Evolutionary conservation across 2,113 vertebrate species (phyloP).

Genomic region (Clarias macrocephalus): DNA sequence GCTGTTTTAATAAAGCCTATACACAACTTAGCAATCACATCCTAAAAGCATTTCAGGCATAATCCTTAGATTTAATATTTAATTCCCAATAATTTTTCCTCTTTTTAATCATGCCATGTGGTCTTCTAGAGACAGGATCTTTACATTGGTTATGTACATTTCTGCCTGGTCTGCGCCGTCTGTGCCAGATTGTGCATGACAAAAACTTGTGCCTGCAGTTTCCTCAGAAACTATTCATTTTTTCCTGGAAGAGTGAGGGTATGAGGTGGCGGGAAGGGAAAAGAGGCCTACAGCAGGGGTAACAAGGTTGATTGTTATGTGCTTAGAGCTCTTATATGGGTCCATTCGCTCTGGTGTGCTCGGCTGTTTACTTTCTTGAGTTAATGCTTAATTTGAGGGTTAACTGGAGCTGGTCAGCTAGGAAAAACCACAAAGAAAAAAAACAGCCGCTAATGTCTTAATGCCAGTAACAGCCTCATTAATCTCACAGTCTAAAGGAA

Average conservation of each 20-base stretch:
- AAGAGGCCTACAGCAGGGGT: constrained; percentile 42
- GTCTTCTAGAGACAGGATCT: background rate
- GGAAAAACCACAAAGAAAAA: constrained; percentile 31
- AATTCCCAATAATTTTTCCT: background rate
- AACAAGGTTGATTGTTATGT: constrained; percentile 61
- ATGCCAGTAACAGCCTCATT: constrained; percentile 7
- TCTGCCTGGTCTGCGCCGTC: background rate
- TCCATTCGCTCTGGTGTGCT: constrained; percentile 49
- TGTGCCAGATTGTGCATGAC: constrained; percentile 7
- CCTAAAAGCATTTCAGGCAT: background rate
- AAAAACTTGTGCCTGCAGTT: constrained; percentile 6
- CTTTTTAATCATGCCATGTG: background rate
- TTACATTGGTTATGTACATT: background rate
- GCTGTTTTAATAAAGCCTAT: background rate
- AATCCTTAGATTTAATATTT: background rate
- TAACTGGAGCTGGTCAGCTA: constrained; percentile 48
- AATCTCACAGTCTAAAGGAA: constrained; percentile 3
- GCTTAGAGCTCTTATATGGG: constrained; percentile 30
- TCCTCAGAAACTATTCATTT: constrained; percentile 25
- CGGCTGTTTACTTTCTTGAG: constrained; percentile 58
- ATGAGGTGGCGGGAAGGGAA: constrained; percentile 57
- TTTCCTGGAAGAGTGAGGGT: constrained; percentile 55
- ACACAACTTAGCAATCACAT: background rate
- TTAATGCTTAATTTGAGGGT: constrained; percentile 55
- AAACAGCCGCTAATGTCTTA: constrained; percentile 19